Evolutionary conservation across 2,113 vertebrate genomes (phyloP).

Genomic region (Suricata suricatta): DNA sequence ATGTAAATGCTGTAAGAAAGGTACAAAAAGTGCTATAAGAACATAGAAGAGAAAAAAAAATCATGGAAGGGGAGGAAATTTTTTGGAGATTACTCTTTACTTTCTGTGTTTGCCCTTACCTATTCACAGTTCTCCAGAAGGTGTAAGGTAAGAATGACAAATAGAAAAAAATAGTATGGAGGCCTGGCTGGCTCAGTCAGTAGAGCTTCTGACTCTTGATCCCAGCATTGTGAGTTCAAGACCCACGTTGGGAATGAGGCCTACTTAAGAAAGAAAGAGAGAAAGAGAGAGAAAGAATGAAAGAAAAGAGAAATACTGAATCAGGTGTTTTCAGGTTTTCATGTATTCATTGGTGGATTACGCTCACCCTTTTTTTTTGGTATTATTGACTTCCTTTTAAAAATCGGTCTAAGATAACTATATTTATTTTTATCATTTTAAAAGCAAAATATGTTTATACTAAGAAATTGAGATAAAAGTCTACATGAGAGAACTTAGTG

Average conservation of each 20-base stretch:
- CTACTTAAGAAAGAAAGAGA: too few relatives aligned
- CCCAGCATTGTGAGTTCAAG: too few relatives aligned
- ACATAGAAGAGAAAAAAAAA: background rate
- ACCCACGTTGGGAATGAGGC: too few relatives aligned
- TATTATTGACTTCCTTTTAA: background rate
- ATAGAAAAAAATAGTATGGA: background rate
- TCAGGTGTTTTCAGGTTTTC: background rate
- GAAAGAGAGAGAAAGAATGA: too few relatives aligned
- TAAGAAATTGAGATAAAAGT: background rate
- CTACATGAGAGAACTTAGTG: background rate
- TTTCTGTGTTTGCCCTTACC: background rate
- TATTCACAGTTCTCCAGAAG: background rate
- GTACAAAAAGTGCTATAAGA: background rate
- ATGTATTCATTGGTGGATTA: background rate
- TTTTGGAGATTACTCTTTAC: background rate
- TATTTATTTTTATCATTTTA: slow-evolving; percentile 1
- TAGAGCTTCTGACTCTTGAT: too few relatives aligned
- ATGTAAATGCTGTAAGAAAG: background rate
- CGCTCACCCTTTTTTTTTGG: background rate
- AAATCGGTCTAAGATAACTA: background rate
- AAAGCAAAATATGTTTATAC: background rate
- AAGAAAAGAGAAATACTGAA: background rate
- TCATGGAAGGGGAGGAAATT: background rate
- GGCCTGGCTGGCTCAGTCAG: too few relatives aligned
- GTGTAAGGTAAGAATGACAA: background rate